Conservation (phyloP, 2,888 invertebrate species). For the Drosophila suboccidentalis region DNA sequence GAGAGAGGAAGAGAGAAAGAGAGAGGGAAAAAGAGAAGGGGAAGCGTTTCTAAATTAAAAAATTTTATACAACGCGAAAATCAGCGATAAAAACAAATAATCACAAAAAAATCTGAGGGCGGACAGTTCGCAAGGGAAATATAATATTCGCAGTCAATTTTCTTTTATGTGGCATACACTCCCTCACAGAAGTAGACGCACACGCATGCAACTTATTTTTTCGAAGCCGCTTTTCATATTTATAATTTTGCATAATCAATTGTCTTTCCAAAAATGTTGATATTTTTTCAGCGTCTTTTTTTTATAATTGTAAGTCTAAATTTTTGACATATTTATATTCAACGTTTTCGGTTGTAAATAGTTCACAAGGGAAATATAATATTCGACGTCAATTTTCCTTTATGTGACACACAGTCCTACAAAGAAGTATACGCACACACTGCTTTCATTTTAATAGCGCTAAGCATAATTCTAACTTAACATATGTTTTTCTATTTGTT, state of each 20-base stretch:
- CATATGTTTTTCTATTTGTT: slow-evolving; percentile 23
- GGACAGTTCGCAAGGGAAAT: slow-evolving; percentile 52
- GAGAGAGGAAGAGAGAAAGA: background rate
- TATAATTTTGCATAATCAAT: too few relatives aligned
- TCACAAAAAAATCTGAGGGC: slow-evolving; percentile 14
- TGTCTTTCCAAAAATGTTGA: too few relatives aligned
- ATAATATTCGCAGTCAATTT: slow-evolving; percentile 78
- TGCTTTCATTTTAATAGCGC: slow-evolving; percentile 44
- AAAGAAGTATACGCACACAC: slow-evolving; percentile 15
- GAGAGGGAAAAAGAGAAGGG: background rate
- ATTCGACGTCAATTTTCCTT: slow-evolving; percentile 79
- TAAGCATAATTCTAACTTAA: slow-evolving; percentile 63
- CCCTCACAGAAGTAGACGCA: slow-evolving; percentile 14
- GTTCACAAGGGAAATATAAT: slow-evolving; percentile 61
- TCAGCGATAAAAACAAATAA: slow-evolving; percentile 50
- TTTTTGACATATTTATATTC: too few relatives aligned
- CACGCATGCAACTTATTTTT: slow-evolving; percentile 22
- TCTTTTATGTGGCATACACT: slow-evolving; percentile 65
- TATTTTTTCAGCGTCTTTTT: too few relatives aligned
- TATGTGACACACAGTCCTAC: slow-evolving; percentile 46
- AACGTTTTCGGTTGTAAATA: background rate
- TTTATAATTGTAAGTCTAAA: too few relatives aligned
- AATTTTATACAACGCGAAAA: slow-evolving; percentile 52
- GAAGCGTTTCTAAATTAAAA: slow-evolving; percentile 56
- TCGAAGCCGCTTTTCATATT: slow-evolving; percentile 36